phyloP scores from a whole-genome alignment of 1,140 invertebrate genomes.

The Leptinotarsa lineolata region DNA sequence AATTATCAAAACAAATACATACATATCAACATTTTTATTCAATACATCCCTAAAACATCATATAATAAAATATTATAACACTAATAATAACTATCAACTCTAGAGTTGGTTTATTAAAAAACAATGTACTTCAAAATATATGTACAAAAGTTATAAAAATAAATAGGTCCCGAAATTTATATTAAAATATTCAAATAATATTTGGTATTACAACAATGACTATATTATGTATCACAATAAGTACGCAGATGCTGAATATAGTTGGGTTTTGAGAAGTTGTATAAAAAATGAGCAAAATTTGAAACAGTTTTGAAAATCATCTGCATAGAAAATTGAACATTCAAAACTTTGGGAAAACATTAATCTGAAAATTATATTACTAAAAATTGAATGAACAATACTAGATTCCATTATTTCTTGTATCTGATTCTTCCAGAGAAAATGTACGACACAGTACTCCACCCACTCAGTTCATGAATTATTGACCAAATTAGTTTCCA shows the following conservation, averaged over 20 bases:
- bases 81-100: too few relatives aligned
- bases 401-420: not conserved
- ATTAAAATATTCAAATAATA: constrained; percentile 15
- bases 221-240: constrained; percentile 24
- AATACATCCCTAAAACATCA: too few relatives aligned
- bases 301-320: not conserved
- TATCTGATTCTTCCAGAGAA: too few relatives aligned
- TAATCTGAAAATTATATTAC: not conserved
- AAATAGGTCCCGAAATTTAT: constrained; percentile 6
- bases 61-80: too few relatives aligned
- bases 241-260: constrained; percentile 7
- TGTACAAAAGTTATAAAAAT: constrained; percentile 25
- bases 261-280: constrained; percentile 2
- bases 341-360: not conserved
- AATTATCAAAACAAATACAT: too few relatives aligned
- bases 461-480: too few relatives aligned
- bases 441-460: too few relatives aligned
- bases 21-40: too few relatives aligned
- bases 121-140: not conserved
- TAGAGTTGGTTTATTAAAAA: not conserved
- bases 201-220: constrained; percentile 2
- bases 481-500: too few relatives aligned
- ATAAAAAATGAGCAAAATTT: not conserved
- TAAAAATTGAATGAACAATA: not conserved
- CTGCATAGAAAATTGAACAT: not conserved